phyloP scores from a whole-genome alignment of 2,888 invertebrate genomes.

The Drosophila sordidula region DNA sequence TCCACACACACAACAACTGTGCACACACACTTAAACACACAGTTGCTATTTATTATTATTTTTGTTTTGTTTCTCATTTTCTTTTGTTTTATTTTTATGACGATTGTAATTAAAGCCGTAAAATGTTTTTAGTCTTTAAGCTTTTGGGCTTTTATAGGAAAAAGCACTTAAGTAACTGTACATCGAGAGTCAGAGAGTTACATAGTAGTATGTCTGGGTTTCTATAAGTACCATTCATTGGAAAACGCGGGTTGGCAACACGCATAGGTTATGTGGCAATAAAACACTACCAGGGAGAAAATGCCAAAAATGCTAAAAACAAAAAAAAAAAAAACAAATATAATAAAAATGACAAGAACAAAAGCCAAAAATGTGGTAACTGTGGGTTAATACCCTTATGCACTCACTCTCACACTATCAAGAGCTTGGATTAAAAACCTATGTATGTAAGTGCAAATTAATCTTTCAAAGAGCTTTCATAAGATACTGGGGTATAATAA shows the following conservation, averaged over 20 bases:
- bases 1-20: constrained; percentile 18
- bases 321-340: neutral
- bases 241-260: constrained; percentile 5
- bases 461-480: neutral
- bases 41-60: constrained; percentile 37
- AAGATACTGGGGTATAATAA: neutral
- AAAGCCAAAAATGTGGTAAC: neutral
- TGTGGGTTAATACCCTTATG: constrained; percentile 34
- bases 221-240: constrained; percentile 11
- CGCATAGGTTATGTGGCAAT: constrained; percentile 16
- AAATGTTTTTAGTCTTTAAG: constrained; percentile 57
- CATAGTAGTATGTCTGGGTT: neutral
- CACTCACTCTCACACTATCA: neutral
- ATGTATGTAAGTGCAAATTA: constrained; percentile 13
- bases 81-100: constrained; percentile 37
- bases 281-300: constrained; percentile 5
- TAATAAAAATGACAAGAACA: neutral
- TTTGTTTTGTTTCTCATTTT: constrained; percentile 13
- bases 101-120: constrained; percentile 67
- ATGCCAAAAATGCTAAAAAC: constrained; percentile 13
- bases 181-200: constrained; percentile 27
- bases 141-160: constrained; percentile 46
- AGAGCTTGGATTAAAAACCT: neutral
- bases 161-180: constrained; percentile 57
- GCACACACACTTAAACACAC: neutral